Percentiles rank a stretch among this genome's conserved stretches.
Conservation (phyloP, 2,797 vertebrate species). For the Numenius phaeopus region DNA sequence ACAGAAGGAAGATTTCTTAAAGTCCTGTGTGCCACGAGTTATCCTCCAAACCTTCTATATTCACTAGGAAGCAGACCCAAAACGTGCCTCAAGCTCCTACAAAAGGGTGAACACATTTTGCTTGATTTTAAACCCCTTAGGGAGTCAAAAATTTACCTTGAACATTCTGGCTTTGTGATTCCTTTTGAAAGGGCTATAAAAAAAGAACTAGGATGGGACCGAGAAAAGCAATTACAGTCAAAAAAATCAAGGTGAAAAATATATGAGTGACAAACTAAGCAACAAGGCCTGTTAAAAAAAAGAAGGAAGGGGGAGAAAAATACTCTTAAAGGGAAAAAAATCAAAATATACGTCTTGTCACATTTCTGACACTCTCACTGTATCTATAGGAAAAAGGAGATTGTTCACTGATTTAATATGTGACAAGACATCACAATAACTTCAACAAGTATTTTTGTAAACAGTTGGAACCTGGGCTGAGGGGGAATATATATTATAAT, state of each 20-base stretch:
- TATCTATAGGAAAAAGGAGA: not conserved
- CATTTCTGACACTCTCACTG: not conserved
- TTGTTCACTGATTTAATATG: not conserved
- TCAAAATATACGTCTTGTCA: not conserved
- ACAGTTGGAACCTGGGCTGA: not conserved
- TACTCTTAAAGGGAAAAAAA: not conserved
- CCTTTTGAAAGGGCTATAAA: not conserved
- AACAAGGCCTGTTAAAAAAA: not conserved
- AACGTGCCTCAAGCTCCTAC: not conserved
- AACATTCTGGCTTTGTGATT: not conserved
- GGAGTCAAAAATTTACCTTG: not conserved
- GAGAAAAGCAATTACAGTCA: not conserved
- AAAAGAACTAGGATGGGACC: not conserved
- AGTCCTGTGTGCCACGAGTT: not conserved
- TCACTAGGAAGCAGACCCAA: not conserved
- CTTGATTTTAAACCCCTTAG: not conserved
- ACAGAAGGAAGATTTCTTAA: conserved; percentile 42
- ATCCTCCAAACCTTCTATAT: not conserved
- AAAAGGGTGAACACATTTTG: not conserved
- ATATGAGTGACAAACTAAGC: not conserved
- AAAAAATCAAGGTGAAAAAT: not conserved
- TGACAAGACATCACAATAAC: not conserved
- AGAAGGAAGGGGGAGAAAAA: not conserved
- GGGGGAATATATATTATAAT: not conserved
- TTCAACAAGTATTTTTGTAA: not conserved